These are phyloP conservation scores for Zoanthus sociatus DNA, from an alignment of 92 coral and sea anemone genomes.

Conservation along the genomic window DNA sequence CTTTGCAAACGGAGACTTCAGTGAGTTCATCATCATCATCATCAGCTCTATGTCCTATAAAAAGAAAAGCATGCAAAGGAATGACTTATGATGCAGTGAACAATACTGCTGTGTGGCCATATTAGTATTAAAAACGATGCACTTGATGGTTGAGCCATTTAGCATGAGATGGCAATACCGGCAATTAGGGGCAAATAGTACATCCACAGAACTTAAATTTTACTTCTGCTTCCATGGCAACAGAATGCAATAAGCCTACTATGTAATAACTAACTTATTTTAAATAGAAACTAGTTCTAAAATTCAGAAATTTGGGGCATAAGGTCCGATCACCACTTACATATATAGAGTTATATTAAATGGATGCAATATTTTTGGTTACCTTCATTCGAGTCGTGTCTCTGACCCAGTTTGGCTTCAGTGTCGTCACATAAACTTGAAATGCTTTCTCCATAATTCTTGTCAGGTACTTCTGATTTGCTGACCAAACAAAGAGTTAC, in stretches of 20 bases:
- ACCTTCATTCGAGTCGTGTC: not conserved
- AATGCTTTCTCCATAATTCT: not conserved
- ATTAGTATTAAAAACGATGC: not conserved
- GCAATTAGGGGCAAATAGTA: not conserved
- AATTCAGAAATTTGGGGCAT: slow-evolving; percentile 9
- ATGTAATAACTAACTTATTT: slow-evolving; percentile 7
- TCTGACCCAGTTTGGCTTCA: not conserved
- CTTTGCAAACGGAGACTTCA: slow-evolving; percentile 25
- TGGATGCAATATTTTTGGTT: not conserved
- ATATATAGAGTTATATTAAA: not conserved
- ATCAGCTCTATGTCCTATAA: slow-evolving; percentile 12
- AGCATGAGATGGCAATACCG: slow-evolving; percentile 12
- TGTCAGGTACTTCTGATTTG: slow-evolving; percentile 1
- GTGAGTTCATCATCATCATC: slow-evolving; percentile 13
- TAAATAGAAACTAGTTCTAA: not conserved
- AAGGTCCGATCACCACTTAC: not conserved
- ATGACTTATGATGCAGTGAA: not conserved
- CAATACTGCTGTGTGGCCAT: slow-evolving; percentile 9
- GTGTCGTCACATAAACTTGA: slow-evolving; percentile 1
- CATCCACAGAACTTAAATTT: not conserved
- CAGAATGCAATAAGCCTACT: slow-evolving; percentile 7
- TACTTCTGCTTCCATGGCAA: slow-evolving; percentile 12
- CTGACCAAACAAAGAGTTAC: slow-evolving; percentile 1
- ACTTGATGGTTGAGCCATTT: slow-evolving; percentile 2
- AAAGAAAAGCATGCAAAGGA: slow-evolving; percentile 9